Conservation (phyloP, 2,888 invertebrate species). For the Dioctria linearis region DNA sequence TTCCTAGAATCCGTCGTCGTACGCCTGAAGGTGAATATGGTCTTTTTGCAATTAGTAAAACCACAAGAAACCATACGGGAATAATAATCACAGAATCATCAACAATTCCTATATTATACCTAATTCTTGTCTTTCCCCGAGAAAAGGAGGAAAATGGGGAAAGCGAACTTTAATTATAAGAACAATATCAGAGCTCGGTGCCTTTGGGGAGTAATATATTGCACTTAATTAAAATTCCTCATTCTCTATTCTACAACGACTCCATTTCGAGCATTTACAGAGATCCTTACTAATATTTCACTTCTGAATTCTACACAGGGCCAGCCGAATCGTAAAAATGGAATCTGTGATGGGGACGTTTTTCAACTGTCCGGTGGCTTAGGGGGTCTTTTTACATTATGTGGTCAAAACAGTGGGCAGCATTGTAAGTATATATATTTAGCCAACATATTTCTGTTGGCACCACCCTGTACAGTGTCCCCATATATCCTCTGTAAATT, state of each 20-base stretch:
- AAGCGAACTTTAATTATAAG: constrained; percentile 40
- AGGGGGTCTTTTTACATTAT: constrained; percentile 76
- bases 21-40: constrained; percentile 18
- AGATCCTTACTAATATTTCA: constrained; percentile 22
- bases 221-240: constrained; percentile 48
- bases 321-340: constrained; percentile 85
- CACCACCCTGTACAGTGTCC: neutral
- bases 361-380: constrained; percentile 76
- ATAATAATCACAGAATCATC: constrained; percentile 3
- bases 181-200: constrained; percentile 34
- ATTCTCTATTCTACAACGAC: neutral
- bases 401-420: constrained; percentile 88
- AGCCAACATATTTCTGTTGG: neutral
- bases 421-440: constrained; percentile 75
- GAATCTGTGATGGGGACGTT: constrained; percentile 84
- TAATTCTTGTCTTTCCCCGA: constrained; percentile 20
- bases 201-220: constrained; percentile 34
- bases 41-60: constrained; percentile 36
- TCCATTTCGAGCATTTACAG: neutral
- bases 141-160: neutral
- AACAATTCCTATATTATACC: neutral
- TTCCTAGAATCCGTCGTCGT: neutral
- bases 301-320: constrained; percentile 73
- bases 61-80: constrained; percentile 36
- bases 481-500: neutral